phyloP scores from a whole-genome alignment of 64 coral and sea anemone genomes.

The Orbicella faveolata region DNA sequence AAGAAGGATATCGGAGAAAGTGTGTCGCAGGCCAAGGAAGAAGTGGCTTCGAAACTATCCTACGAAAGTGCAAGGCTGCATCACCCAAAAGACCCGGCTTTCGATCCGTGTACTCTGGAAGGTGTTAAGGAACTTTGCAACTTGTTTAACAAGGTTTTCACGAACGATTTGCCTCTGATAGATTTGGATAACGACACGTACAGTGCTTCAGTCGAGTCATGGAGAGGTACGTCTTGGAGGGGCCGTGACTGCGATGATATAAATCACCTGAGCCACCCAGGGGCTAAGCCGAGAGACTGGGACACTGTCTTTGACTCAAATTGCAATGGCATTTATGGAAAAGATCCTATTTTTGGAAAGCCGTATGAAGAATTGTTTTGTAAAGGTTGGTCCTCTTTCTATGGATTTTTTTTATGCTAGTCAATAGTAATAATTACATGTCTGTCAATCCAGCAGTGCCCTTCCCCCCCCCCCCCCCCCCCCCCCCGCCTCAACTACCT shows the following conservation, averaged over 20 bases:
- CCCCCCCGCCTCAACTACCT: too few relatives aligned
- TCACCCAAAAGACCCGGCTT: background rate
- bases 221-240: slow-evolving; percentile 82
- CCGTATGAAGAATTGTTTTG: slow-evolving; percentile 83
- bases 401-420: too few relatives aligned
- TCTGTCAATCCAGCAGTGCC: too few relatives aligned
- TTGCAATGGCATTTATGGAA: slow-evolving; percentile 92
- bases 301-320: slow-evolving; percentile 85
- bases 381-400: slow-evolving; percentile 46
- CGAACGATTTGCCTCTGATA: slow-evolving; percentile 62
- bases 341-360: slow-evolving; percentile 46
- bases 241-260: slow-evolving; percentile 86
- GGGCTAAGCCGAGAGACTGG: slow-evolving; percentile 62
- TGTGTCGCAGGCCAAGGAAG: slow-evolving; percentile 1
- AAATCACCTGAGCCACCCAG: slow-evolving; percentile 46
- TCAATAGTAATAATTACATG: too few relatives aligned
- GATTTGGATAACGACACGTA: slow-evolving; percentile 84
- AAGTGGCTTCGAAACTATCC: slow-evolving; percentile 22
- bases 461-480: too few relatives aligned
- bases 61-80: background rate
- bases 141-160: slow-evolving; percentile 63
- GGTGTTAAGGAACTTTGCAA: slow-evolving; percentile 66
- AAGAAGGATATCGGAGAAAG: slow-evolving; percentile 48
- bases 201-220: slow-evolving; percentile 40
- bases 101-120: slow-evolving; percentile 78